Evolutionary conservation across 2,888 invertebrate genomes (phyloP).

Genomic region (Polydrusus tereticollis): DNA sequence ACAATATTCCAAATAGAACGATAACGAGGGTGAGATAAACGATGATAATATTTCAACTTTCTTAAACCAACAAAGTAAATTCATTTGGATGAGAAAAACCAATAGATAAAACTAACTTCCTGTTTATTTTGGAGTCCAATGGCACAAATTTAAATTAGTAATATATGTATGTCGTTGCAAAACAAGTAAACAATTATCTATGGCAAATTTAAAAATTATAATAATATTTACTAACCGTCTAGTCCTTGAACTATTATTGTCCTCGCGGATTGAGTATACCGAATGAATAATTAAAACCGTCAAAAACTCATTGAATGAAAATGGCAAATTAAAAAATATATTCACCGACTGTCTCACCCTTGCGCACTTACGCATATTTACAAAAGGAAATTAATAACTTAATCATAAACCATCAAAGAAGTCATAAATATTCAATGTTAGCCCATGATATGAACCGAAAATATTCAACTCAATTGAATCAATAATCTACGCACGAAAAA

Average conservation of each 20-base stretch:
- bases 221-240: neutral
- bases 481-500: neutral
- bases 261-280: neutral
- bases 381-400: neutral
- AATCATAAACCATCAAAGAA: neutral
- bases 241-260: neutral
- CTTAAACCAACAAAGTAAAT: constrained; percentile 23
- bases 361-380: neutral
- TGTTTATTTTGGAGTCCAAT: neutral
- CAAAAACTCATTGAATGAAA: neutral
- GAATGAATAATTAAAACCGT: neutral
- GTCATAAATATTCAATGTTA: neutral
- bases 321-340: neutral
- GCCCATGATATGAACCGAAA: neutral
- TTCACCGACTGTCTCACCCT: neutral
- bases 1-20: too few relatives aligned
- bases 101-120: neutral
- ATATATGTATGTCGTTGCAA: neutral
- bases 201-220: neutral
- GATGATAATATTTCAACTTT: too few relatives aligned
- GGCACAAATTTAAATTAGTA: neutral
- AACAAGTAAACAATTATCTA: neutral
- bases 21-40: too few relatives aligned
- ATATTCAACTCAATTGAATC: neutral
- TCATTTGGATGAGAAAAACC: neutral